Conservation (phyloP, 2,797 vertebrate species). For the Phaenicophaeus curvirostris region DNA sequence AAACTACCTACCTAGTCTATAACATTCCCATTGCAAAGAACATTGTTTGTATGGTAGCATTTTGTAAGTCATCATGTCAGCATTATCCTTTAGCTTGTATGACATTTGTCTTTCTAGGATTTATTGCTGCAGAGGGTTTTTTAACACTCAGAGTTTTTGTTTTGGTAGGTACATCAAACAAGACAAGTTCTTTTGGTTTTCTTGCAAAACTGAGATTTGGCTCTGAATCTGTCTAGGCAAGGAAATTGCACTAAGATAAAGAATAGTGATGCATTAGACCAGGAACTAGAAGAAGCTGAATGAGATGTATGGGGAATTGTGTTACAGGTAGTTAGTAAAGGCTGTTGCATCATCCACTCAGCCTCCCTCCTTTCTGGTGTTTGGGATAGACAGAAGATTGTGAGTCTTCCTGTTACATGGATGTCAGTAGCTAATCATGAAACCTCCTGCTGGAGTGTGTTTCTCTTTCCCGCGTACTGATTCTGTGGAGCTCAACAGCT, state of each 20-base stretch:
- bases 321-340: not conserved
- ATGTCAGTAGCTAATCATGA: not conserved
- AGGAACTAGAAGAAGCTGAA: not conserved
- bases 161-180: not conserved
- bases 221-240: not conserved
- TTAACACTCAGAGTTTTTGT: not conserved
- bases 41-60: not conserved
- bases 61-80: not conserved
- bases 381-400: not conserved
- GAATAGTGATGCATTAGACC: not conserved
- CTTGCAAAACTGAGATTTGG: not conserved
- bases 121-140: not conserved
- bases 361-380: not conserved
- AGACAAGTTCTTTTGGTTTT: not conserved
- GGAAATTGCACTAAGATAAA: not conserved
- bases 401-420: not conserved
- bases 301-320: not conserved
- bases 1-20: not conserved
- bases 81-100: not conserved
- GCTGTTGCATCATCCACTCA: not conserved
- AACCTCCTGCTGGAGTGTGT: not conserved
- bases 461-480: not conserved
- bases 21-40: not conserved
- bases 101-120: not conserved
- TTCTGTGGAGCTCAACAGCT: not conserved